Evolutionary conservation across 37 sponge, comb jelly and placozoan genomes (phyloP).

Genomic region (Halisarca cf. caerulea): DNA sequence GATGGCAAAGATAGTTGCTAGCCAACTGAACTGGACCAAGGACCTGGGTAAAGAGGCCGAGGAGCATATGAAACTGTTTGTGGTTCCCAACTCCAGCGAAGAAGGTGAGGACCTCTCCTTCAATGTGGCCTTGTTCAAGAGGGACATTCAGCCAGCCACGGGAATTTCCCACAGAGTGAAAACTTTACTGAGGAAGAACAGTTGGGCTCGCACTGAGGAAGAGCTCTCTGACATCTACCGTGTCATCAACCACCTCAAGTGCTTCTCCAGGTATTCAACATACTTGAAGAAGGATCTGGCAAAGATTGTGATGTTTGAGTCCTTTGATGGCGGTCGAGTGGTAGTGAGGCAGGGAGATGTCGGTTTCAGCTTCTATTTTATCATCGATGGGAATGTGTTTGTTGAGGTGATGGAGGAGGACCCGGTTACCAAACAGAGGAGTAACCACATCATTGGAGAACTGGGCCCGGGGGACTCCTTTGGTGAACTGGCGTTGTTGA

Average conservation of each 20-base stretch:
- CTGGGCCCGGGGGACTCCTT: constrained; percentile 72
- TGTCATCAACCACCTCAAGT: constrained; percentile 48
- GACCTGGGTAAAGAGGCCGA: constrained; percentile 37
- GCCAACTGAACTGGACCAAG: constrained; percentile 41
- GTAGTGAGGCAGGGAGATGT: constrained; percentile 75
- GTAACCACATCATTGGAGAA: constrained; percentile 61
- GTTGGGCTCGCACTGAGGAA: constrained; percentile 44
- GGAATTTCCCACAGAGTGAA: constrained; percentile 51
- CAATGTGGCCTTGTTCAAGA: constrained; percentile 47
- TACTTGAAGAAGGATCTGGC: constrained; percentile 67
- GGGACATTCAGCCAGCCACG: constrained; percentile 34
- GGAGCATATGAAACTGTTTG: constrained; percentile 36
- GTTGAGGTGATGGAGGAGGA: constrained; percentile 68
- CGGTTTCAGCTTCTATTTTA: constrained; percentile 79
- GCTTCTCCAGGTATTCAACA: constrained; percentile 70
- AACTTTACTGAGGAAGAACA: constrained; percentile 53
- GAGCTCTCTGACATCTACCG: constrained; percentile 47
- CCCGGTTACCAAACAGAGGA: not conserved
- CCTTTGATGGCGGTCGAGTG: constrained; percentile 67
- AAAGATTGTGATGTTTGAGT: constrained; percentile 59
- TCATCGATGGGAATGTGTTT: constrained; percentile 68
- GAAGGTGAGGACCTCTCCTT: constrained; percentile 39
- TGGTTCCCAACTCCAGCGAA: not conserved
- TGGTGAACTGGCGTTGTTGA: constrained; percentile 83
- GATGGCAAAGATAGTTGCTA: constrained; percentile 42